phyloP scores from a whole-genome alignment of 2,113 vertebrate species.

The Nicator chloris region DNA sequence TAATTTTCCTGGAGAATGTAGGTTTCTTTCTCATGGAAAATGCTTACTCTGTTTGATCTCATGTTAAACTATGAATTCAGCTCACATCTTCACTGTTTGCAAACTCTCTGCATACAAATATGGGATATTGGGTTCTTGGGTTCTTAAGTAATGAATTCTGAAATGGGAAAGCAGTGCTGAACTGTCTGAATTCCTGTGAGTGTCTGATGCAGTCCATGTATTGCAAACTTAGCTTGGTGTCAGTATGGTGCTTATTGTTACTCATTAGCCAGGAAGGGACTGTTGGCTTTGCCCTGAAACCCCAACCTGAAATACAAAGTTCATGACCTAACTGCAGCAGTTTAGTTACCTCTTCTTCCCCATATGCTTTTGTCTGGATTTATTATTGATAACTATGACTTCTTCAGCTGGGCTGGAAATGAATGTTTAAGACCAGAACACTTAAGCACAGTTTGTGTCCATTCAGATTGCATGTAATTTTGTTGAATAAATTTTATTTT shows the following conservation, averaged over 20 bases:
- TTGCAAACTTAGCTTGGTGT: background rate
- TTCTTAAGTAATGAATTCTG: background rate
- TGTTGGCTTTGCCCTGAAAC: background rate
- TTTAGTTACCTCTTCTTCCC: background rate
- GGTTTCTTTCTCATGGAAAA: background rate
- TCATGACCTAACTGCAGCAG: background rate
- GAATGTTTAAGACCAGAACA: background rate
- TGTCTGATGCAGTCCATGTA: background rate
- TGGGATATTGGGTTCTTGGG: background rate
- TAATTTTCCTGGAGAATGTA: background rate
- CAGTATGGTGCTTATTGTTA: background rate
- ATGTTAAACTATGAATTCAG: background rate
- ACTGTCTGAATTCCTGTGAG: background rate
- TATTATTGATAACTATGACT: background rate
- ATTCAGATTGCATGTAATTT: background rate
- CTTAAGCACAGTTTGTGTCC: background rate
- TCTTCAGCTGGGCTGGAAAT: background rate
- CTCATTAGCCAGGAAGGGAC: background rate
- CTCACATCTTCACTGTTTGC: background rate
- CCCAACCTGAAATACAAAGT: background rate
- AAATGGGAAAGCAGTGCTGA: background rate
- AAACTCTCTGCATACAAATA: background rate
- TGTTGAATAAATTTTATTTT: background rate
- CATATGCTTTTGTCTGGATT: background rate
- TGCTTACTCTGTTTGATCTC: background rate